phyloP scores from a whole-genome alignment of 2,797 vertebrate genomes.

The Lepilemur ruficaudatus region DNA sequence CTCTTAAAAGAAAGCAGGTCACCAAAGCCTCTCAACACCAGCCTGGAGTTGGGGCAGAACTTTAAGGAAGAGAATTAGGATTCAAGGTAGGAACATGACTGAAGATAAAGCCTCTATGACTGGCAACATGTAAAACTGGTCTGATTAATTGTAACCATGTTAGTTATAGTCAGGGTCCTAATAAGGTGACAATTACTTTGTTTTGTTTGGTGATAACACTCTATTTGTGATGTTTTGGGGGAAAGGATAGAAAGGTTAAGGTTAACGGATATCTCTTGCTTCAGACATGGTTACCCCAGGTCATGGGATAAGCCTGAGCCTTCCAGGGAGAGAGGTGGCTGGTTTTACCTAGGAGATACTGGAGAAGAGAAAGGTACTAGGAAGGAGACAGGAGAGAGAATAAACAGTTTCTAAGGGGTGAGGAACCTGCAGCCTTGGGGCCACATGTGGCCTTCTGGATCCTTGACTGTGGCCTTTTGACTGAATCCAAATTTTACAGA shows the following conservation, averaged over 20 bases:
- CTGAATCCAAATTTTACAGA: not conserved
- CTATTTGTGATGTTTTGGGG: not conserved
- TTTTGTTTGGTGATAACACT: conserved; percentile 17
- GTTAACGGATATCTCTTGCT: not conserved
- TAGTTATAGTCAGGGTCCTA: not conserved
- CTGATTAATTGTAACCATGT: not conserved
- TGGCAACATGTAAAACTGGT: conserved; percentile 4
- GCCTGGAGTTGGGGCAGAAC: not conserved
- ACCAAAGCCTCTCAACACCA: not conserved
- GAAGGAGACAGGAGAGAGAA: not conserved
- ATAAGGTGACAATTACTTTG: not conserved
- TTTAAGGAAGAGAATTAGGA: not conserved
- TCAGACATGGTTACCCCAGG: not conserved
- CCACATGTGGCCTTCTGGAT: not conserved
- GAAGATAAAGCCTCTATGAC: not conserved
- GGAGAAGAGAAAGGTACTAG: not conserved
- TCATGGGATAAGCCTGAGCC: not conserved
- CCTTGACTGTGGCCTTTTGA: not conserved
- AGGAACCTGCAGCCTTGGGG: not conserved
- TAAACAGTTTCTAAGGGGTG: not conserved
- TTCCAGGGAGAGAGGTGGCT: not conserved
- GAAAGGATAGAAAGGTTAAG: not conserved
- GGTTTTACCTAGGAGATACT: not conserved
- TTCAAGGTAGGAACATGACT: not conserved
- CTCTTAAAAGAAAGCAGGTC: not conserved